Conservation (phyloP, 2,113 vertebrate genomes). For the Tragulus kanchil region DNA sequence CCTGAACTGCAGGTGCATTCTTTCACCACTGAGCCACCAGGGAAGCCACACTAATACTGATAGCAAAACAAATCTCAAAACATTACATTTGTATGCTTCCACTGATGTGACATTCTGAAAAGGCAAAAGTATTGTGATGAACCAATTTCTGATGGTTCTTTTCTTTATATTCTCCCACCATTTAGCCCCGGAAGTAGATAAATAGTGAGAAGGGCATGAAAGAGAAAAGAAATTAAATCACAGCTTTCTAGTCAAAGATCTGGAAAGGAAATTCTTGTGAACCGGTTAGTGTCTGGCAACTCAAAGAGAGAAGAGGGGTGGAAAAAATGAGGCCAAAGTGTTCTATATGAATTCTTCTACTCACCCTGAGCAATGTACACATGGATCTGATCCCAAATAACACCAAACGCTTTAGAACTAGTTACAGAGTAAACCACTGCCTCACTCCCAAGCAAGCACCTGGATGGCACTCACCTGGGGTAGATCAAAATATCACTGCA, state of each 20-base stretch:
- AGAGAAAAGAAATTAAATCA: not conserved
- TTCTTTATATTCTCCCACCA: not conserved
- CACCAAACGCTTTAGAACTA: not conserved
- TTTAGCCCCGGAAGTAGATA: not conserved
- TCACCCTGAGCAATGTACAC: not conserved
- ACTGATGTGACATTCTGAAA: not conserved
- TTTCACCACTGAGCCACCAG: not conserved
- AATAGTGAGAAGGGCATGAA: not conserved
- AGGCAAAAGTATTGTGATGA: too few relatives aligned
- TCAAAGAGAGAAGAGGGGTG: not conserved
- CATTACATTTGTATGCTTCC: not conserved
- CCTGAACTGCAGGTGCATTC: not conserved
- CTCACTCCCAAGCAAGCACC: not conserved
- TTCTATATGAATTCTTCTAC: not conserved
- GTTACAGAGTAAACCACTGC: too few relatives aligned
- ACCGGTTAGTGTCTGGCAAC: not conserved
- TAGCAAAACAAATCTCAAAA: not conserved
- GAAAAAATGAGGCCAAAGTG: not conserved
- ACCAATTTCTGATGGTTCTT: too few relatives aligned
- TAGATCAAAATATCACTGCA: not conserved
- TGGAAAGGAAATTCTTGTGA: not conserved
- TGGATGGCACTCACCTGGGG: not conserved
- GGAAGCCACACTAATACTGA: not conserved
- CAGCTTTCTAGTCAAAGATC: not conserved
- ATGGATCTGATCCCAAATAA: not conserved